A percentile compares a stretch with the other conserved stretches of the same genome.
Evolutionary conservation across 2,888 invertebrate species (phyloP).

Genomic region (Pseudococcus viburni): DNA sequence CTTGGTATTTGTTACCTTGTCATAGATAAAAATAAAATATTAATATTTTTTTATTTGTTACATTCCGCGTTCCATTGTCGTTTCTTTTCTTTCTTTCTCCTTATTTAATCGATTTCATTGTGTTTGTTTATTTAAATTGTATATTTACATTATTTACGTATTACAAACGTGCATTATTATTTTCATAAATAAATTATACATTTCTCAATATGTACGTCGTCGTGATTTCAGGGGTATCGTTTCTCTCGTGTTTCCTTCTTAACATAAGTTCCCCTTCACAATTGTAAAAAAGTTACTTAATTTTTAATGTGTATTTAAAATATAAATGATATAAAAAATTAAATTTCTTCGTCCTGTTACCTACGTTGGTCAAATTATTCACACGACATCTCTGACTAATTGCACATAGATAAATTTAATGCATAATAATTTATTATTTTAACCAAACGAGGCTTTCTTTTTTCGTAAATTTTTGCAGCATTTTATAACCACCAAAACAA

Average conservation of each 20-base stretch:
- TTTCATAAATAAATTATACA: conserved; percentile 44
- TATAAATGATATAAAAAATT: neutral
- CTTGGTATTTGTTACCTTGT: conserved; percentile 44
- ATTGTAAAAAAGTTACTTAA: neutral
- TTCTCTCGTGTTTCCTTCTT: neutral
- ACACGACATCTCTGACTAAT: neutral
- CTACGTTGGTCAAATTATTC: neutral
- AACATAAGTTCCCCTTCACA: neutral
- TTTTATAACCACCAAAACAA: conserved; percentile 19
- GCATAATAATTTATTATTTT: neutral
- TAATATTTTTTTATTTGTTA: conserved; percentile 35
- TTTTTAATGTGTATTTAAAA: conserved; percentile 1
- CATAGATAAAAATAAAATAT: neutral
- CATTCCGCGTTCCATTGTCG: neutral
- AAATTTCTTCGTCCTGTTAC: neutral
- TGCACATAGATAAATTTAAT: too few relatives aligned
- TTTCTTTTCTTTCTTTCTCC: neutral
- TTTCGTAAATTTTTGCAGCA: conserved; percentile 37
- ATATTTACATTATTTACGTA: neutral
- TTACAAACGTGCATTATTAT: conserved; percentile 44
- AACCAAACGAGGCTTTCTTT: conserved; percentile 21
- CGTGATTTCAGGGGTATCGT: neutral
- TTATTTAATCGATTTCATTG: conserved; percentile 29
- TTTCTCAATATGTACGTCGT: neutral
- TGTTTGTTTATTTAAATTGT: conserved; percentile 29